Evolutionary conservation across 2,113 vertebrate species (phyloP).

Genomic region (Platichthys flesus): DNA sequence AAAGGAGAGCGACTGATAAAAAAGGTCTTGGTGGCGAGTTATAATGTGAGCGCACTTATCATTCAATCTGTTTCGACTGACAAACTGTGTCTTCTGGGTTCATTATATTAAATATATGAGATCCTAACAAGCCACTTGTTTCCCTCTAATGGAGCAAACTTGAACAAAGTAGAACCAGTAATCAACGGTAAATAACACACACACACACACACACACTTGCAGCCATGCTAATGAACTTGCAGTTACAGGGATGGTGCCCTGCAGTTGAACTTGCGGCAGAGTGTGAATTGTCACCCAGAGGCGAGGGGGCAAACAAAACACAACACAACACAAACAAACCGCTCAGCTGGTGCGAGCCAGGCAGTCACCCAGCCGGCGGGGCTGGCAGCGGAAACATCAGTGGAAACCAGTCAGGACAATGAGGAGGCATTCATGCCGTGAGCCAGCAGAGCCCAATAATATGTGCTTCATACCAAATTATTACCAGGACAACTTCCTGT

Average conservation of each 20-base stretch:
- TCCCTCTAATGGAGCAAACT: conserved; percentile 5
- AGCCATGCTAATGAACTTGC: conserved; percentile 79
- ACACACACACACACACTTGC: conserved; percentile 31
- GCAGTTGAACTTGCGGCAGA: conserved; percentile 75
- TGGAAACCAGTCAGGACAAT: conserved; percentile 39
- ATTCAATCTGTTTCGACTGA: background rate
- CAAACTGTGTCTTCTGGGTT: background rate
- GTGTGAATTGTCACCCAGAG: conserved; percentile 81
- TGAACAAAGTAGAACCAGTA: background rate
- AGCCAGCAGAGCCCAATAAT: background rate
- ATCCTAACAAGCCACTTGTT: background rate
- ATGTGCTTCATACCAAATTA: background rate
- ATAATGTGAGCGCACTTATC: background rate
- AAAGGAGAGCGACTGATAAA: conserved; percentile 8
- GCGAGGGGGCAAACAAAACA: conserved; percentile 78
- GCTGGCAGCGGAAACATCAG: conserved; percentile 19
- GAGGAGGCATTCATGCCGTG: conserved; percentile 26
- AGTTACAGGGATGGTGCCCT: conserved; percentile 67
- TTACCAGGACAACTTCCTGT: background rate
- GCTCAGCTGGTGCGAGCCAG: conserved; percentile 40
- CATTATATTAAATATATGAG: background rate
- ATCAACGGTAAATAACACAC: conserved; percentile 15
- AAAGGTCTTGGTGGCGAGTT: background rate
- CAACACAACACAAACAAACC: conserved; percentile 76
- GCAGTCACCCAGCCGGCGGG: conserved; percentile 6